Conservation (phyloP, 92 coral and sea anemone species). For the Metridium senile region DNA sequence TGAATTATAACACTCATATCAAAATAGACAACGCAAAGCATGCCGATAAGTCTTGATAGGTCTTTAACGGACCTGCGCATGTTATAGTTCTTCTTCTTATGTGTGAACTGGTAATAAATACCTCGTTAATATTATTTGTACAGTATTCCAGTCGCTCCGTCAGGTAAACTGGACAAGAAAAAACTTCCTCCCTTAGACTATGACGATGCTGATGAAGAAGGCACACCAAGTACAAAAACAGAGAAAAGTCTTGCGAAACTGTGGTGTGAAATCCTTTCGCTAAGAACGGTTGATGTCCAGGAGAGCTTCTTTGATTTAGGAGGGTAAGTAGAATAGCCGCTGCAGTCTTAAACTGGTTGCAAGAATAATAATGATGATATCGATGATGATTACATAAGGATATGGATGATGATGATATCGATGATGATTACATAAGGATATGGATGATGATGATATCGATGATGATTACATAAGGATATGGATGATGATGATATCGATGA, state of each 20-base stretch:
- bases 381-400: neutral
- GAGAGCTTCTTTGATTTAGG: slow-evolving; percentile 92
- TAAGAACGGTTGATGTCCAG: slow-evolving; percentile 74
- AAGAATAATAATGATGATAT: neutral
- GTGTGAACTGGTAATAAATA: too few relatives aligned
- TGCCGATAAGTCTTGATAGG: too few relatives aligned
- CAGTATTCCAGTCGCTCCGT: slow-evolving; percentile 80
- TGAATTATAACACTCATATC: too few relatives aligned
- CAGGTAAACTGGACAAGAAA: slow-evolving; percentile 81
- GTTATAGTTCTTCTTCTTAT: neutral
- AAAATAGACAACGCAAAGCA: too few relatives aligned
- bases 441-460: too few relatives aligned
- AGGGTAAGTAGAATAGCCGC: slow-evolving; percentile 53
- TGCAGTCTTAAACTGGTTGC: neutral
- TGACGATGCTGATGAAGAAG: slow-evolving; percentile 67
- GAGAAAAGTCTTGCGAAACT: slow-evolving; percentile 63
- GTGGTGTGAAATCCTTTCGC: slow-evolving; percentile 70
- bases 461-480: too few relatives aligned
- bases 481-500: too few relatives aligned
- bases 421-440: too few relatives aligned
- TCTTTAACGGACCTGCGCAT: too few relatives aligned
- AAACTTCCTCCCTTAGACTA: slow-evolving; percentile 72
- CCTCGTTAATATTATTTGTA: neutral
- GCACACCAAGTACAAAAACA: slow-evolving; percentile 77
- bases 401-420: neutral